A percentile compares a stretch with the other conserved stretches of the same genome.
phyloP scores from a whole-genome alignment of 2,888 invertebrate genomes.

The Lissonota sp. region DNA sequence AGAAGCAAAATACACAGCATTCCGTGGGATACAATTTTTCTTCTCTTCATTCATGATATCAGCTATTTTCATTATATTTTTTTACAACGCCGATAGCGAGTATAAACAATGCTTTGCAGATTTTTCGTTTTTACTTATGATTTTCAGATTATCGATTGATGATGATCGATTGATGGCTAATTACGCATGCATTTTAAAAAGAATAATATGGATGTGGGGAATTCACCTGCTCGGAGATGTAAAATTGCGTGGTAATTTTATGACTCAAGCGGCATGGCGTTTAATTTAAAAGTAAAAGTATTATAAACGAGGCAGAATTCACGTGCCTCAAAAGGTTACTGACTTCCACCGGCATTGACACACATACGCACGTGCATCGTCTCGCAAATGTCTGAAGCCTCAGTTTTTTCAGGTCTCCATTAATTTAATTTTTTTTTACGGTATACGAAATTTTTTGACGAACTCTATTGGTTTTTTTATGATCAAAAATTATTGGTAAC shows the following conservation, averaged over 20 bases:
- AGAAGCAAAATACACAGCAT: conserved; percentile 29
- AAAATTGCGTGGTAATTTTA: no score
- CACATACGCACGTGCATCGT: not conserved
- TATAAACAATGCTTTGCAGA: conserved; percentile 7
- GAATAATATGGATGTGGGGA: not conserved
- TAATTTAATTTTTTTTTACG: no score
- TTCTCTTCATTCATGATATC: not conserved
- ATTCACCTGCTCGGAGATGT: no score
- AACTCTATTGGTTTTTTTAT: no score
- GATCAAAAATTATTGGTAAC: no score
- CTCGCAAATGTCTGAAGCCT: not conserved
- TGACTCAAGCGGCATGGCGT: not conserved
- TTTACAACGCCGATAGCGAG: conserved; percentile 4
- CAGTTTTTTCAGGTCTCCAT: no score
- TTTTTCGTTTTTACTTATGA: not conserved
- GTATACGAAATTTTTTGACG: no score
- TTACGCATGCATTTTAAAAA: not conserved
- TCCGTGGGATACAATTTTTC: not conserved
- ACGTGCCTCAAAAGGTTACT: conserved; percentile 12
- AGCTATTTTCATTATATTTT: not conserved
- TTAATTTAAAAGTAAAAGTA: conserved; percentile 39
- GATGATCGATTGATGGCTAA: no score
- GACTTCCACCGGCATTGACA: conserved; percentile 17
- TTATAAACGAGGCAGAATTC: not conserved
- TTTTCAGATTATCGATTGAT: no score